Evolutionary conservation across 2,888 invertebrate genomes (phyloP).

Genomic region (Bruchidius siliquastri): DNA sequence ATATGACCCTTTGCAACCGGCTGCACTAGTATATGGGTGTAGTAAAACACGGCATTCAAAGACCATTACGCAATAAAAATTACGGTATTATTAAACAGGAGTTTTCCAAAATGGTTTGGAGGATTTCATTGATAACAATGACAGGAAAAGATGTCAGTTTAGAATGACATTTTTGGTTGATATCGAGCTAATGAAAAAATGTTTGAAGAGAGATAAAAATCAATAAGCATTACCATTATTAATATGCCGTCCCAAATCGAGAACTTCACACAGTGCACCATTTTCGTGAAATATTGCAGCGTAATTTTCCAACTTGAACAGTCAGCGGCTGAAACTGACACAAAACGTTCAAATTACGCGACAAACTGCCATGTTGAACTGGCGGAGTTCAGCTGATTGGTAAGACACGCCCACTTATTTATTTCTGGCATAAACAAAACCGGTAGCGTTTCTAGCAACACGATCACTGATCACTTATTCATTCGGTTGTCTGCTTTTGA

Average conservation of each 20-base stretch:
- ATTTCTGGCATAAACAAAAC: constrained; percentile 43
- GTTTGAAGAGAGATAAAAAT: neutral
- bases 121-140: neutral
- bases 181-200: neutral
- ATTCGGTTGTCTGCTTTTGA: constrained; percentile 6
- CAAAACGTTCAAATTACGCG: constrained; percentile 26
- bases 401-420: constrained; percentile 43
- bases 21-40: neutral
- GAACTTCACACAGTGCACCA: neutral
- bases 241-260: neutral
- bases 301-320: neutral
- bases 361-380: constrained; percentile 37
- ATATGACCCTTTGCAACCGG: neutral
- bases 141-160: neutral
- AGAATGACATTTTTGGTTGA: neutral
- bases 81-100: neutral
- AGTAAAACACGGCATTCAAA: neutral
- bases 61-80: neutral
- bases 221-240: neutral
- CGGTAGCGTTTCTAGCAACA: constrained; percentile 30
- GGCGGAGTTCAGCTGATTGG: constrained; percentile 41
- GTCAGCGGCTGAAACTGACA: constrained; percentile 10
- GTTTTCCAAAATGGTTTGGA: neutral
- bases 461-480: constrained; percentile 14
- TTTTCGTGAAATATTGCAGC: neutral